phyloP scores from a whole-genome alignment of 53 echinoderm and acorn worm genomes.

The Hippasteria phrygiana region DNA sequence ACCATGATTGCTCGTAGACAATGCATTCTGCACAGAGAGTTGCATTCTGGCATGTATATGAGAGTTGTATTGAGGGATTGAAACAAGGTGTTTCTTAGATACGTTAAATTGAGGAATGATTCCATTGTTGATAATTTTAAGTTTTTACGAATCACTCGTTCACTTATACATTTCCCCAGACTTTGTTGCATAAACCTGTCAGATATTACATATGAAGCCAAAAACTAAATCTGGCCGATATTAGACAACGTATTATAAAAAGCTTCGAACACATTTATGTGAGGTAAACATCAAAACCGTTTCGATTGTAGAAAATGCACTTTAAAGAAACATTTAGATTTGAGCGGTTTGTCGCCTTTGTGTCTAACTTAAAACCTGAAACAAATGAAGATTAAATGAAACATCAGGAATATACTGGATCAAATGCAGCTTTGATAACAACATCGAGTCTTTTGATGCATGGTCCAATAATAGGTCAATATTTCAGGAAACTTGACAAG shows the following conservation, averaged over 20 bases:
- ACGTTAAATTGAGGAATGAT: too few relatives aligned
- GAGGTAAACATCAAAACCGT: conserved; percentile 54
- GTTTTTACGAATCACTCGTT: too few relatives aligned
- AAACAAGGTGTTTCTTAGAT: too few relatives aligned
- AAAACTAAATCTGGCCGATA: not conserved
- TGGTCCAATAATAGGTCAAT: not conserved
- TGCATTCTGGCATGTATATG: too few relatives aligned
- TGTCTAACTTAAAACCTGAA: not conserved
- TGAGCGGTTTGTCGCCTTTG: not conserved
- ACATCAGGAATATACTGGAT: not conserved
- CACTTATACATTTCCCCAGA: not conserved
- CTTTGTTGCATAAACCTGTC: not conserved
- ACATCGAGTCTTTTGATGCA: not conserved
- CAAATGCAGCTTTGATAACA: not conserved
- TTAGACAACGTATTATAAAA: conserved; percentile 2
- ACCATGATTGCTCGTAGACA: too few relatives aligned
- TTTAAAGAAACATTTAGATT: conserved; percentile 1
- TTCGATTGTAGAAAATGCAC: conserved; percentile 39
- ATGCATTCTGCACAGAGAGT: too few relatives aligned
- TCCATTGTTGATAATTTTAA: too few relatives aligned
- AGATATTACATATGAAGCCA: not conserved
- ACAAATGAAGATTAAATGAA: not conserved
- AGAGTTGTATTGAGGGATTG: too few relatives aligned
- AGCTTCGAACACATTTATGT: conserved; percentile 6
- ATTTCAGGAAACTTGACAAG: not conserved